Base-by-base conservation (phyloP, 1,140 invertebrate species). In the Asbolus verrucosus region DNA sequence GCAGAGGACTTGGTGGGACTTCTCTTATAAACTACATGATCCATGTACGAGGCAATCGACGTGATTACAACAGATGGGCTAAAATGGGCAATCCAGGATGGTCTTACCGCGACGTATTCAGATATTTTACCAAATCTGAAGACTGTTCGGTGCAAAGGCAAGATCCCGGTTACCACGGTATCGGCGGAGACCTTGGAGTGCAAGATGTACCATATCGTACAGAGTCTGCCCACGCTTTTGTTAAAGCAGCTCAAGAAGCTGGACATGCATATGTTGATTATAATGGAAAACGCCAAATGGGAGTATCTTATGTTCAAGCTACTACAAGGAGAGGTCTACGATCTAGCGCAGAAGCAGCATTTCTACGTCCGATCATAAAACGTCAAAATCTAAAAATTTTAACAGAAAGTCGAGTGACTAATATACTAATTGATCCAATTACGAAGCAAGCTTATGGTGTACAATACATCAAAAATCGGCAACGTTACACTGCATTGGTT, bases 331-430 rank as follows among this genome's bases (percentile, higher is more conserved):
- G 91, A 3, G 96, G 96, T 0, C 91, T 90, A 39, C 85, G 97
- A 1, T 97, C 95, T 78, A 96, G 93, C 30, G 93, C 93, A 0
- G 88, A 94, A 0, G 94, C 94, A 80, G 94, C 94, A 0, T 98
- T 97, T 75, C 82, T 98, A 0, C 80, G 92, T 71, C 94, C 95
- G 0, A 90, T 90, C 0, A 85, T 92, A 59, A 80, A 92, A 1
- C 84, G 96, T 5, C 86, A 86, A n/a, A 98, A 98, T 79, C 82
- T 98, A 0, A 91, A 94, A 77, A 89, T 97, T 1, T 88, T 93
- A 0, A 92, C 93, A 81, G 87, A 93, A 61, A 87, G 93, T 0
- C 89, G 94, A 36, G 94, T 91, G 0, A 95, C 90, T 0, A 89
- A 87, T 77, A 85, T 97, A 0, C 83, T 97, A 31, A 93, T 98